Base-by-base conservation (phyloP, 2,797 vertebrate species). In the Todus mexicanus region DNA sequence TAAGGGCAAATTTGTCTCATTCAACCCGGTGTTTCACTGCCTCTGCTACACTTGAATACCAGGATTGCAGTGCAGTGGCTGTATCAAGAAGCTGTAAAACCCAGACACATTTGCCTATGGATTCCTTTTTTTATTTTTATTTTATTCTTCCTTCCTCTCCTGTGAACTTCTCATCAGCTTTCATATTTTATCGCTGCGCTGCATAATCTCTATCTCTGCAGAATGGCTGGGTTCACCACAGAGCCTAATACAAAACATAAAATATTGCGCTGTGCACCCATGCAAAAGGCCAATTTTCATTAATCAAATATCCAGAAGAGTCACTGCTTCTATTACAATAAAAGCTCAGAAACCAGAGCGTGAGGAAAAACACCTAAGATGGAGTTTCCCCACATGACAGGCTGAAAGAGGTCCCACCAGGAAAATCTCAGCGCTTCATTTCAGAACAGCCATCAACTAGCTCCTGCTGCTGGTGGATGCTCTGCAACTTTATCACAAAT, bases 271-370 rank as follows among this genome's bases (percentile, higher is more conserved):
- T 51, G 60, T 71, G 91, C 79, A 73, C 76, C 83, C 87, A 71
- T 84, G 93, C 89, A 93, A 92, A 94, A 94, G 87, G 76, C 79
- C 93, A 79, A 74, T 87, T 94, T 95, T 82, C 92, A 94, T 93
- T 87, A 86, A 90, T 96, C 93, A 95, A 91, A 88, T 75, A 94
- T 89, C 93, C 85, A 87, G 42, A 79, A 48, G 76, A 95, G 59
- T 35, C 83, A 17, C 50, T 61, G 81, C 57, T 87, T 56, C n/a
- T 45, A 6, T 68, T 82, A 31, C 20, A 89, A 92, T 33, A 78
- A 89, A 85, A 91, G n/a, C 87, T 76, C 66, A 27, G 59, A 84
- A 95, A 63, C 73, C 81, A 68, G 57, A 51, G 29, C 2, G 31
- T 43, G 80, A 82, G 72, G 53, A 74, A 79, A 87, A 89, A 31